phyloP scores from a whole-genome alignment of 2,888 invertebrate species.

The Ophion costatus region DNA sequence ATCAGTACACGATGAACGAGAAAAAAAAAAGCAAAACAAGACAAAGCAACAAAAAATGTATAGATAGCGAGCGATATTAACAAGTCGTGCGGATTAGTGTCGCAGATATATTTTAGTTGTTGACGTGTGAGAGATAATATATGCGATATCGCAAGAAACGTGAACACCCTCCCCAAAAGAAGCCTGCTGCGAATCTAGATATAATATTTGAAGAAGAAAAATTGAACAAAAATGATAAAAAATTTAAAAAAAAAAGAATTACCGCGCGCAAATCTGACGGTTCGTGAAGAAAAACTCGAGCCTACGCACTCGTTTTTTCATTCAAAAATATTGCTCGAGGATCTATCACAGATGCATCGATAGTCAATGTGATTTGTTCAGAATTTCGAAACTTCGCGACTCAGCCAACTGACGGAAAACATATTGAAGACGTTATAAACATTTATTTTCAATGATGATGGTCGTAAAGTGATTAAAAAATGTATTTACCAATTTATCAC shows the following conservation, averaged over 20 bases:
- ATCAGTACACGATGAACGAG: constrained; percentile 67
- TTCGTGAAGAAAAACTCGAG: constrained; percentile 34
- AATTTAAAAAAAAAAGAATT: constrained; percentile 9
- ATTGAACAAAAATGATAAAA: constrained; percentile 3
- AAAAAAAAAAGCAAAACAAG: constrained; percentile 67
- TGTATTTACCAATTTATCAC: background rate
- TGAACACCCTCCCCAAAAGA: constrained; percentile 70
- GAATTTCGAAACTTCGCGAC: background rate
- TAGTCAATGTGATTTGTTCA: background rate
- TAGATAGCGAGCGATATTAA: constrained; percentile 67
- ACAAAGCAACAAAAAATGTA: constrained; percentile 68
- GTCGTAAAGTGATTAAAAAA: background rate
- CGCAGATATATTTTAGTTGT: constrained; percentile 74
- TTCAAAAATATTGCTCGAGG: background rate
- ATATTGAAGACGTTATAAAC: background rate
- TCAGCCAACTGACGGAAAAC: background rate
- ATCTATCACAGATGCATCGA: background rate
- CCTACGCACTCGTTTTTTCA: background rate
- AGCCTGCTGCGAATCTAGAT: constrained; percentile 62
- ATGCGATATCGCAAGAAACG: constrained; percentile 75
- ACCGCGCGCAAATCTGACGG: constrained; percentile 40
- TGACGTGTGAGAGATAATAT: constrained; percentile 71
- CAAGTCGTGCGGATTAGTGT: constrained; percentile 59
- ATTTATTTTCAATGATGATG: background rate
- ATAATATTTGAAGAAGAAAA: constrained; percentile 55